Percentiles rank a stretch among this genome's conserved stretches.
These are phyloP conservation scores for Megalops atlanticus DNA, from an alignment of 2,113 vertebrate genomes.

Conservation along the genomic window DNA sequence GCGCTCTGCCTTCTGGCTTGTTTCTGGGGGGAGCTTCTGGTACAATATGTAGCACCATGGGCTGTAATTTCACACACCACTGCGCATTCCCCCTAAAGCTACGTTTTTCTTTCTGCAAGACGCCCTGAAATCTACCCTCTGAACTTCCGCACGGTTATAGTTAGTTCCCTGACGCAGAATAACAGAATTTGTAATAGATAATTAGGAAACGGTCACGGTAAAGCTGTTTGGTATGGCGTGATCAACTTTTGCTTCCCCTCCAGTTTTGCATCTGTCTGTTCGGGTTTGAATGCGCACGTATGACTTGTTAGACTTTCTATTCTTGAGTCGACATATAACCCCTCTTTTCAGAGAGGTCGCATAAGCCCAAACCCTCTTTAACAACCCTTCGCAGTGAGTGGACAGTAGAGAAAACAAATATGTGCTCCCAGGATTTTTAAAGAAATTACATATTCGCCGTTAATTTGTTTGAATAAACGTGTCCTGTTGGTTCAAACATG, in stretches of 20 bases:
- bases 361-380: slow-evolving; percentile 61
- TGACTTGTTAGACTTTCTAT: slow-evolving; percentile 70
- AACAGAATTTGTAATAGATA: slow-evolving; percentile 48
- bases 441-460: slow-evolving; percentile 30
- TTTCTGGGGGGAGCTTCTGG: slow-evolving; percentile 95
- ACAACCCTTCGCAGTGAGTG: slow-evolving; percentile 39
- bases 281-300: slow-evolving; percentile 66
- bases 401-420: no score
- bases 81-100: slow-evolving; percentile 97
- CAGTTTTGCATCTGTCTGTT: slow-evolving; percentile 54
- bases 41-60: slow-evolving; percentile 98
- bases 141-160: slow-evolving; percentile 75
- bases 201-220: background rate
- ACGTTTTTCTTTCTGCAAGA: slow-evolving; percentile 85
- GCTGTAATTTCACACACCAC: slow-evolving; percentile 98
- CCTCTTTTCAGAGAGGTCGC: slow-evolving; percentile 64
- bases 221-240: background rate
- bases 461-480: slow-evolving; percentile 3
- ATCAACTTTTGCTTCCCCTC: background rate
- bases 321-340: slow-evolving; percentile 65
- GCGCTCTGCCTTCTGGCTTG: slow-evolving; percentile 81
- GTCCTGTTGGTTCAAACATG: no score
- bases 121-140: slow-evolving; percentile 84
- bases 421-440: no score
- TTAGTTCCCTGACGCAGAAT: slow-evolving; percentile 67